Evolutionary conservation across 1,140 invertebrate species (phyloP).

Genomic region (Saccostrea glomerata): DNA sequence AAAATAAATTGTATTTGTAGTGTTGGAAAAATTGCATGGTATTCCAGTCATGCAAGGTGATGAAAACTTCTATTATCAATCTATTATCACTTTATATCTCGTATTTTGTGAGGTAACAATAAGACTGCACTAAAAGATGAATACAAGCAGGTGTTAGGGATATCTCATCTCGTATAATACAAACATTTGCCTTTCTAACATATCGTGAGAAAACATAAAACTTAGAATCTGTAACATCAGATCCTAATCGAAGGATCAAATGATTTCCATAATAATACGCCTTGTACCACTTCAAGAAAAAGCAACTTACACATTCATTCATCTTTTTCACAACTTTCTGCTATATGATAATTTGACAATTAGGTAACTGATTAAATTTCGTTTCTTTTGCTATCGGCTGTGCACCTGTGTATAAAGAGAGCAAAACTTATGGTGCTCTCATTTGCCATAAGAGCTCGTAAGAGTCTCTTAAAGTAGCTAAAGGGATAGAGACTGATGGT

Average conservation of each 20-base stretch:
- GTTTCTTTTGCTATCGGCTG: neutral
- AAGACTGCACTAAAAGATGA: neutral
- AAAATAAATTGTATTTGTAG: neutral
- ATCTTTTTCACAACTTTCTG: conserved; percentile 33
- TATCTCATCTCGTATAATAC: neutral
- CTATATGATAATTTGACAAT: conserved; percentile 30
- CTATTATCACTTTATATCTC: conserved; percentile 20
- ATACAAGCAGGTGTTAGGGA: conserved; percentile 14
- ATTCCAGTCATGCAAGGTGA: neutral
- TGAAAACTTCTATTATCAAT: conserved; percentile 17
- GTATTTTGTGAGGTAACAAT: conserved; percentile 5
- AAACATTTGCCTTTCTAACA: conserved; percentile 22
- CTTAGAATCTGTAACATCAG: conserved; percentile 10
- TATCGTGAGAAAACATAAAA: conserved; percentile 15
- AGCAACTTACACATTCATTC: conserved; percentile 12
- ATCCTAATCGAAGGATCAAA: conserved; percentile 6
- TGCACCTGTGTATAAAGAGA: conserved; percentile 27
- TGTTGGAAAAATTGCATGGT: neutral
- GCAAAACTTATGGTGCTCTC: neutral
- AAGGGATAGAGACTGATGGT: neutral
- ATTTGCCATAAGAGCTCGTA: neutral
- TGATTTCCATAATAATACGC: conserved; percentile 23
- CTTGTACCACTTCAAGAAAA: neutral
- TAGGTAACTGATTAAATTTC: conserved; percentile 27
- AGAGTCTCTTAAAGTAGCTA: neutral